Base-by-base conservation (phyloP, 2,113 vertebrate species). In the Prochilodus magdalenae region DNA sequence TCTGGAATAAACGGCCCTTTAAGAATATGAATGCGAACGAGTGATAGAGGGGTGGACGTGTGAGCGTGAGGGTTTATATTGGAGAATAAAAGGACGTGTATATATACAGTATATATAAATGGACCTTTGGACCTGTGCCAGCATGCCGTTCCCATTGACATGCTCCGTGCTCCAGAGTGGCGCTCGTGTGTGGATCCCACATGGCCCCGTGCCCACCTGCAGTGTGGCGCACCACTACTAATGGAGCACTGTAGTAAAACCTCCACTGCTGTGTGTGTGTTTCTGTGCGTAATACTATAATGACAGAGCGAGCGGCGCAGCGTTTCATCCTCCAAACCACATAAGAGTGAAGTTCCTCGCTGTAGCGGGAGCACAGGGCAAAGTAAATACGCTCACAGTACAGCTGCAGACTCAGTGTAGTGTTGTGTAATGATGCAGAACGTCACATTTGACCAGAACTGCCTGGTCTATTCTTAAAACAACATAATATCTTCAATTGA, bases 211-310 rank as follows among this genome's bases (percentile, higher is more conserved):
- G 80, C 75, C 86, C 83, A 71, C 83, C 59, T 83, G 80, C 49
- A 69, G 73, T 77, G 77, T 57, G 77, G 83, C 53, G 29, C n/a
- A 80, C 80, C 81, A 14, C 86, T 73, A 63, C 83, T 85, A 85
- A 83, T 83, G 40, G 72, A 76, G 53, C 53, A 69, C 67, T 80
- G 77, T 69, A 83, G 86, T 85, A 87, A 87, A 87, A 83, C 74
- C 80, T 76, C 60, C 66, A 62, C 63, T 67, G 59, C 71, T 24
- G 81, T 77, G 76, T 60, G 76, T 60, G 71, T 82, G 70, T 75
- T 30, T 75, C 51, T 47, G 55, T 74, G 74, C 75, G 77, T 66
- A 81, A 75, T 27, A 24, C 66, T 59, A 36, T 84, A 87, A 87
- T 87, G 77, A 84, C 76, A 87, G 80, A 47, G 36, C 67, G 51